These are phyloP conservation scores for Sthenelais limicola DNA, from an alignment of 2,888 invertebrate species.

Conservation along the genomic window DNA sequence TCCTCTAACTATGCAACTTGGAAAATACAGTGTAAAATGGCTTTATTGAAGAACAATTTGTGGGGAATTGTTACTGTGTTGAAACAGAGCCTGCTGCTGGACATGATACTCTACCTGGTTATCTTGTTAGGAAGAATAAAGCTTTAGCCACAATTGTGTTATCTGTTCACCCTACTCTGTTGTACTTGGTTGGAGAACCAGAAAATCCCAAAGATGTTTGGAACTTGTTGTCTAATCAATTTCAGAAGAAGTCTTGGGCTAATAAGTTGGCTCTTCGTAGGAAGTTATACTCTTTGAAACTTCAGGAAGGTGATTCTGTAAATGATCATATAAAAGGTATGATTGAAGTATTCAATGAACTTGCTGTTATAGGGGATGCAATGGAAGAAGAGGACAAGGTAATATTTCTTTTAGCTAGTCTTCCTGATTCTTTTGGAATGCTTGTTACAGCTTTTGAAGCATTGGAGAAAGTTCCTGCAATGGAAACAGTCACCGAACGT, in stretches of 20 bases:
- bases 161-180: constrained; percentile 19
- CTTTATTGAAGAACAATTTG: constrained; percentile 16
- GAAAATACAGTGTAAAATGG: constrained; percentile 22
- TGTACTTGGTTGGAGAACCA: constrained; percentile 36
- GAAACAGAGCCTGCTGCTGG: constrained; percentile 13
- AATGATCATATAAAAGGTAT: constrained; percentile 23
- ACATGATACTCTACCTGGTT: constrained; percentile 14
- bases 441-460: constrained; percentile 35
- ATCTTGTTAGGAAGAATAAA: not conserved
- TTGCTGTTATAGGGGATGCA: constrained; percentile 24
- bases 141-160: constrained; percentile 39
- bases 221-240: constrained; percentile 20
- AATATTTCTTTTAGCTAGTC: constrained; percentile 15
- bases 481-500: constrained; percentile 20
- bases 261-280: constrained; percentile 18
- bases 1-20: constrained; percentile 39
- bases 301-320: constrained; percentile 21
- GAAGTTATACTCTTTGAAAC: constrained; percentile 14
- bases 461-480: constrained; percentile 6
- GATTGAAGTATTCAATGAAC: constrained; percentile 25
- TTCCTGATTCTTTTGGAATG: constrained; percentile 26
- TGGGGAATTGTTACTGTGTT: constrained; percentile 21
- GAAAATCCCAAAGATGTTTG: constrained; percentile 8
- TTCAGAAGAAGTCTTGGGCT: constrained; percentile 42
- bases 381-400: constrained; percentile 12